Evolutionary conservation across 2,113 vertebrate genomes (phyloP).

Genomic region (Dendrocopos noguchii): DNA sequence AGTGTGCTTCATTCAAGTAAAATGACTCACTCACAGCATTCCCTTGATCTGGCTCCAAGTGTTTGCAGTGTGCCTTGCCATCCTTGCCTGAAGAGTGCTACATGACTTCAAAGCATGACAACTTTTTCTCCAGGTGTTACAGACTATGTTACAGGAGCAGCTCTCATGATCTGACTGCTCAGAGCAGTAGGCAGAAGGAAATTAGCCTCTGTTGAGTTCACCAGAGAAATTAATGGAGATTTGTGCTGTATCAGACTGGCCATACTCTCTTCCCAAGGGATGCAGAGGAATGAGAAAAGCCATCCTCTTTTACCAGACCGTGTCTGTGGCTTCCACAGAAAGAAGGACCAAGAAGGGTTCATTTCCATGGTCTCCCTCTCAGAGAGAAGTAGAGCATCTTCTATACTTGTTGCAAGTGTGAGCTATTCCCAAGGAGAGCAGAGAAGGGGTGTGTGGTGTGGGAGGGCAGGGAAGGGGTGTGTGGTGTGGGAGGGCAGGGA

Average conservation of each 20-base stretch:
- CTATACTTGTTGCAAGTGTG: neutral
- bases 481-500: neutral
- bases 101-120: neutral
- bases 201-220: neutral
- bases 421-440: neutral
- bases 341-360: neutral
- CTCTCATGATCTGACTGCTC: neutral
- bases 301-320: neutral
- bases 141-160: neutral
- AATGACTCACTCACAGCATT: slow-evolving; percentile 33
- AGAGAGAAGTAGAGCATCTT: neutral
- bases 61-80: neutral
- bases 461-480: neutral
- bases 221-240: neutral
- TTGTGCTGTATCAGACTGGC: neutral
- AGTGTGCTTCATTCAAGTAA: slow-evolving; percentile 55
- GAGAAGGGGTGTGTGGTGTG: neutral
- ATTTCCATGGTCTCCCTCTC: neutral
- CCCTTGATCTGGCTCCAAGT: slow-evolving; percentile 53
- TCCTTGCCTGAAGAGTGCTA: slow-evolving; percentile 18
- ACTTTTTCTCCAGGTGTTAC: slow-evolving; percentile 47
- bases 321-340: neutral
- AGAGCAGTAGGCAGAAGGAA: neutral
- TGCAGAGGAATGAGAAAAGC: neutral
- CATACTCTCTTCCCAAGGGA: neutral